A percentile compares a stretch with the other conserved stretches of the same genome.
These are phyloP conservation scores for Drosophila barbarae DNA, from an alignment of 2,888 invertebrate species.

Conservation along the genomic window DNA sequence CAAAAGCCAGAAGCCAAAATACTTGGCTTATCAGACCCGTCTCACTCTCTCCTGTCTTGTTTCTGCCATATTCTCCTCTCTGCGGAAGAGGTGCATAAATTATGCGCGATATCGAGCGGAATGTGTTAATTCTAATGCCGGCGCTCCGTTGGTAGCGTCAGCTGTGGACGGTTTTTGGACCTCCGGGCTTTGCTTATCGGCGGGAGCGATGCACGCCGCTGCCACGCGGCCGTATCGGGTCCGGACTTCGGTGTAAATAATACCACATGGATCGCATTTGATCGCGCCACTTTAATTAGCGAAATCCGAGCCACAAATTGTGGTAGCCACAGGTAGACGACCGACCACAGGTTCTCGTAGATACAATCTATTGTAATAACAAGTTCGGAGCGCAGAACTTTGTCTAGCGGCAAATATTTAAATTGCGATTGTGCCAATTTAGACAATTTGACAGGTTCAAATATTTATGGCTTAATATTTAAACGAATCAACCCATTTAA, in stretches of 20 bases:
- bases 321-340: conserved; percentile 11
- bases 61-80: not conserved
- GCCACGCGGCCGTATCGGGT: conserved; percentile 20
- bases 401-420: conserved; percentile 27
- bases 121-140: conserved; percentile 28
- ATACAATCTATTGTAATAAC: conserved; percentile 19
- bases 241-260: not conserved
- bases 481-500: conserved; percentile 7
- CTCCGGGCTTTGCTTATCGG: conserved; percentile 17
- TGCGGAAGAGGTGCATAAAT: conserved; percentile 58
- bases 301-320: conserved; percentile 21
- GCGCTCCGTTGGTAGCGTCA: conserved; percentile 10
- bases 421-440: conserved; percentile 16
- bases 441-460: conserved; percentile 25
- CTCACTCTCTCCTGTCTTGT: not conserved
- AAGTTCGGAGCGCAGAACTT: not conserved
- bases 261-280: not conserved
- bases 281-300: conserved; percentile 25
- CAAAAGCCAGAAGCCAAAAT: conserved; percentile 36
- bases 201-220: conserved; percentile 22
- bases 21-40: conserved; percentile 25
- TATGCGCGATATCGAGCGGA: conserved; percentile 42
- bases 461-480: conserved; percentile 37
- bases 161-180: conserved; percentile 5
- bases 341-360: conserved; percentile 15